Base-by-base conservation (phyloP, 1,140 invertebrate genomes). In the Formica selysi region DNA sequence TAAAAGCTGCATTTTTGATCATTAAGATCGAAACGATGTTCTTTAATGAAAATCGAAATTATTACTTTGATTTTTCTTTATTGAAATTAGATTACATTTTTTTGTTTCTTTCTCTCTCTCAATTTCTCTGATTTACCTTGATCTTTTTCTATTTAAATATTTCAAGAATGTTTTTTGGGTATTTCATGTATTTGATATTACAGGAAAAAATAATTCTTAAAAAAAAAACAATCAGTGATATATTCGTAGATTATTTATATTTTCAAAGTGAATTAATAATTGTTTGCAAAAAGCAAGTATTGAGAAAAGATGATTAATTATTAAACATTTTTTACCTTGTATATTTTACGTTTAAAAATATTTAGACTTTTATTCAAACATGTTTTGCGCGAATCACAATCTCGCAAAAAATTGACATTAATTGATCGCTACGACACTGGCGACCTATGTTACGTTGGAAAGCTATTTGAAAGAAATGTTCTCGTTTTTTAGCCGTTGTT, bases 401-500 rank as follows among this genome's bases (percentile, higher is more conserved):
- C 6, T 62, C 0, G 2, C 29, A 19, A 76, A 76, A 44, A 78
- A 64, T n/a, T 64, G 26, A 3, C 19, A 16, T 16, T 44, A 44
- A 64, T 78, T 78, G 74, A 76, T 76, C 11, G 74, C 0, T 11
- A 10, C 26, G 5, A 22, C 11, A 41, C 5, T 11, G 38, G 2
- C 0, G 13, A 48, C 3, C 16, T 32, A 29, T 41, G 7, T 38
- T 76, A 62, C 5, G 16, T 44, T 13, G 19, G 7, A 44, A 78
- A 76, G 22, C 16, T 65, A 32, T 78, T 65, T 78, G 29, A 19
- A 38, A 61, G 22, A 32, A 65, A 8, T 7, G 16, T 7, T 76
- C 59, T 65, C 6, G 13, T 78, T 65, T 65, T 22, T 44, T 11
- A 44, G 1, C 10, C 26, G 1, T 62, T 76, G 2, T 59, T 61